These are phyloP conservation scores for Neosilurus hyrtlii DNA, from an alignment of 2,797 vertebrate genomes.

Conservation along the genomic window DNA sequence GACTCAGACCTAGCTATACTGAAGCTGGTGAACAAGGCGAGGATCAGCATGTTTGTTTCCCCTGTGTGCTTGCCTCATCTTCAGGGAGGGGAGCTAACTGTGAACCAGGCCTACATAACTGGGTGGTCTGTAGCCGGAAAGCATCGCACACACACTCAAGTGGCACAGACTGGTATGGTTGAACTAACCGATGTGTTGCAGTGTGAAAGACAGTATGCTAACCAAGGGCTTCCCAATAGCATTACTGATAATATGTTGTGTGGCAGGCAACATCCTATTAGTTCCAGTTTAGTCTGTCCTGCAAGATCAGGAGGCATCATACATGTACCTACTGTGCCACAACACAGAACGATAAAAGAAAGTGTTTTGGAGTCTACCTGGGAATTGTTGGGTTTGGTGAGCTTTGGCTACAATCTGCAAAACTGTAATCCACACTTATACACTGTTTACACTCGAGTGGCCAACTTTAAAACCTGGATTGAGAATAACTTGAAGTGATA, in stretches of 20 bases:
- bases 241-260: constrained; percentile 85
- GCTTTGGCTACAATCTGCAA: constrained; percentile 77
- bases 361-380: constrained; percentile 63
- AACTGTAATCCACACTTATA: constrained; percentile 73
- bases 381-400: constrained; percentile 85
- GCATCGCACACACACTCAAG: constrained; percentile 52
- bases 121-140: constrained; percentile 78
- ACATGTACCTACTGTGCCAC: constrained; percentile 61
- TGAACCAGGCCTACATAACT: constrained; percentile 64
- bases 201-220: constrained; percentile 81
- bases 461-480: constrained; percentile 86
- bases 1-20: constrained; percentile 81
- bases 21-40: constrained; percentile 83
- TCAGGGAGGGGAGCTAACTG: constrained; percentile 69
- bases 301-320: constrained; percentile 83
- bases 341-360: neutral
- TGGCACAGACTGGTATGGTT: constrained; percentile 69
- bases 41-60: constrained; percentile 77
- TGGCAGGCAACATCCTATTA: constrained; percentile 66
- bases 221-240: constrained; percentile 70
- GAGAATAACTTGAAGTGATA: constrained; percentile 81
- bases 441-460: constrained; percentile 77
- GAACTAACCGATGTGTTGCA: constrained; percentile 73
- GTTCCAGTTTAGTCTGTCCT: constrained; percentile 74
- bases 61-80: constrained; percentile 80